Percentiles rank a stretch among this genome's conserved stretches.
These are phyloP conservation scores for Melieria omissa DNA, from an alignment of 2,888 invertebrate species.

Conservation along the genomic window DNA sequence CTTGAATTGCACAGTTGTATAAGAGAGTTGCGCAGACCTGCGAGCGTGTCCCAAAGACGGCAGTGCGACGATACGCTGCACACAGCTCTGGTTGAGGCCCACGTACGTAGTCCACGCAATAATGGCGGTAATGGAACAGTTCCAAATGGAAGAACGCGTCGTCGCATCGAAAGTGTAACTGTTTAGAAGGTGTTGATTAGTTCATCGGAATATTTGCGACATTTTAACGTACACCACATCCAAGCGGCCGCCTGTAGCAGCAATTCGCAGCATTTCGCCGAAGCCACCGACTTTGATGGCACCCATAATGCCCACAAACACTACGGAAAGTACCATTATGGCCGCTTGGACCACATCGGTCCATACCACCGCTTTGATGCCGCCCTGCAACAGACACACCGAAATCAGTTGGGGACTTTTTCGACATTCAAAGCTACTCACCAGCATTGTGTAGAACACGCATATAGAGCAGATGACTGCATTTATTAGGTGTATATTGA, in stretches of 20 bases:
- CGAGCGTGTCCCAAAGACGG: conserved; percentile 71
- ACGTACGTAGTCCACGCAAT: conserved; percentile 74
- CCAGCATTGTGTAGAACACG: conserved; percentile 72
- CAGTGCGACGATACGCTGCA: conserved; percentile 76
- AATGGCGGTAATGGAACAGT: conserved; percentile 71
- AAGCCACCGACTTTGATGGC: conserved; percentile 65
- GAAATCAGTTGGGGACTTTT: not conserved
- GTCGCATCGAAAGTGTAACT: conserved; percentile 73
- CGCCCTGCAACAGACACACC: conserved; percentile 58
- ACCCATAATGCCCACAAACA: conserved; percentile 65
- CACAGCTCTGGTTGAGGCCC: conserved; percentile 78
- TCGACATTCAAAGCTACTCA: conserved; percentile 58
- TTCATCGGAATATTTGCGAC: not conserved
- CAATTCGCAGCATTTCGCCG: conserved; percentile 59
- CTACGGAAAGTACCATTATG: conserved; percentile 64
- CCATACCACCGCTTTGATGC: conserved; percentile 70
- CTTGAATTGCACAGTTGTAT: not conserved
- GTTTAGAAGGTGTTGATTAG: not conserved
- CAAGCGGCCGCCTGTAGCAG: conserved; percentile 62
- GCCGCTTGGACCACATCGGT: conserved; percentile 68
- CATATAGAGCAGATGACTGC: conserved; percentile 69
- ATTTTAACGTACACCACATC: conserved; percentile 60
- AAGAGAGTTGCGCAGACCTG: conserved; percentile 57
- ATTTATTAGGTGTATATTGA: conserved; percentile 70
- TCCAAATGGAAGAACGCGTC: conserved; percentile 75